Evolutionary conservation across 2,113 vertebrate species (phyloP), one percentile per base, ranked within the genome.

Genomic region (Rhynchopsitta pachyrhyncha): DNA sequence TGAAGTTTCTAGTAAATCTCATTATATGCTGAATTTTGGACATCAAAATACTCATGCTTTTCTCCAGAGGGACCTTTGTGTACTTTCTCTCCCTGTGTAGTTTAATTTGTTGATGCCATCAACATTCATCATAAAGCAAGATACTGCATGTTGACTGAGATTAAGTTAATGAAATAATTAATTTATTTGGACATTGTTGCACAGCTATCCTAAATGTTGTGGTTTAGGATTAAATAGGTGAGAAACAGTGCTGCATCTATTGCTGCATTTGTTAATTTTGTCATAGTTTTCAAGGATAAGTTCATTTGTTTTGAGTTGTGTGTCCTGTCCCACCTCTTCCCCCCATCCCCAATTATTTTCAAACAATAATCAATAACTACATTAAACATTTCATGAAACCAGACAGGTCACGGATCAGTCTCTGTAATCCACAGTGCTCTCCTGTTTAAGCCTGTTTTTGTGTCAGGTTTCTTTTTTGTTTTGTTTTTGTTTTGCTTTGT

Each of bases 1-100:
- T 85, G 20, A 95, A 78, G n/a, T 84, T 88, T 81, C 57, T 79
- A 67, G 68, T 94, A 91, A 88, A 91, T 88, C 39, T 70, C 80
- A 53, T 39, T 86, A 71, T 92, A 47, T 73, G 23, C 33, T 63
- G 55, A 52, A 79, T 88, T 94, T 93, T 39, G 59, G 73, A 37
- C 63, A 73, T 86, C 46, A 39, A 76, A 49, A 55, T 84, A 62
- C 22, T 85, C 5, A 4, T 84, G 24, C 23, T 88, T 22, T 81
- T 82, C 11, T 88, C 68, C 69, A 35, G 81, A 44, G 64, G 24
- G 37, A 39, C 42, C 41, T 57, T 57, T 22, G 49, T 90, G n/a
- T 77, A 19, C 44, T 88, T 83, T 37, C 29, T 82, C 76, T 67
- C 19, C 62, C 78, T 52, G 10, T 41, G 27, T 68, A 9, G 62